Percentiles rank a stretch among this genome's conserved stretches.
phyloP scores from a whole-genome alignment of 2,113 vertebrate species.

The Geococcyx californianus region DNA sequence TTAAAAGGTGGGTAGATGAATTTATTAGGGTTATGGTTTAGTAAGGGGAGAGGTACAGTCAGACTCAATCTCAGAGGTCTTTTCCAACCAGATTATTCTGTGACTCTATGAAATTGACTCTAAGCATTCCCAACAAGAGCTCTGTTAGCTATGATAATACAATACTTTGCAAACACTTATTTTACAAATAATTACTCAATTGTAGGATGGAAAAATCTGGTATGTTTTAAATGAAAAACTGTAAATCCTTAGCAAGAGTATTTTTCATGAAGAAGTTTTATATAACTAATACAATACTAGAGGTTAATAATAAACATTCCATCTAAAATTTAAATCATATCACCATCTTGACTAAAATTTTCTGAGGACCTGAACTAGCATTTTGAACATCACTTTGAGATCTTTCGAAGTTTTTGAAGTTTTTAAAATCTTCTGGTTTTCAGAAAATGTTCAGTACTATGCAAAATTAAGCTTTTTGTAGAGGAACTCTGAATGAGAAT shows the following conservation, averaged over 20 bases:
- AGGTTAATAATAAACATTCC: neutral
- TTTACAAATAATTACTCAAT: neutral
- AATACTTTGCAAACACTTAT: neutral
- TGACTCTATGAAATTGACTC: no score
- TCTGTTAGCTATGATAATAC: neutral
- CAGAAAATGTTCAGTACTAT: neutral
- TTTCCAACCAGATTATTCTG: no score
- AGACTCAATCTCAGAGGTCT: no score
- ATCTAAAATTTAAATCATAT: neutral
- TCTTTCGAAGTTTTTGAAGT: neutral
- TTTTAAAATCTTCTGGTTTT: neutral
- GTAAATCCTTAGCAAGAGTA: neutral
- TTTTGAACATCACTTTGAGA: neutral
- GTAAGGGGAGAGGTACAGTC: no score
- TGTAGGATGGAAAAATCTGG: neutral
- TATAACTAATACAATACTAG: neutral
- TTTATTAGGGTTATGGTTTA: no score
- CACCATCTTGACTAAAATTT: neutral
- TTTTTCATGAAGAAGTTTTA: neutral
- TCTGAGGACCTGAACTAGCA: neutral
- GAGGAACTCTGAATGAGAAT: neutral
- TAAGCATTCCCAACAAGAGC: neutral
- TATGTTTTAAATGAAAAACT: neutral
- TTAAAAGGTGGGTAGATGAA: no score
- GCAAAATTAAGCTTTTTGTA: neutral